phyloP scores from a whole-genome alignment of 1,140 invertebrate genomes.

The Pachypsylla venusta region DNA sequence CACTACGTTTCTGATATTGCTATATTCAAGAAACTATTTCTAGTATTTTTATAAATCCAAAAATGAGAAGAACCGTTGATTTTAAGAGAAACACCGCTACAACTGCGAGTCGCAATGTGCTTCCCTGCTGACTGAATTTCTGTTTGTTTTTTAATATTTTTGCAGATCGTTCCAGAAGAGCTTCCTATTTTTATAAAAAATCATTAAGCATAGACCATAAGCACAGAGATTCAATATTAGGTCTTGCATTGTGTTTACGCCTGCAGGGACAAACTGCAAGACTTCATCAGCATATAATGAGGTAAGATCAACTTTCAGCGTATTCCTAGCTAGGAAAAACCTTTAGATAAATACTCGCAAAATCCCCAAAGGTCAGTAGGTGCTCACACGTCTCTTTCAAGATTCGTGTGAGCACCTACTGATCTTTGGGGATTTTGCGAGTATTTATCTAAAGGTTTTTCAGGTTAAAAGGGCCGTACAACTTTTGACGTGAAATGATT shows the following conservation, averaged over 20 bases:
- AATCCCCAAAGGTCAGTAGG: conserved; percentile 19
- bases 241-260: conserved; percentile 40
- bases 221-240: conserved; percentile 38
- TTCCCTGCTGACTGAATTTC: background rate
- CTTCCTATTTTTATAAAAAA: conserved; percentile 41
- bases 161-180: conserved; percentile 33
- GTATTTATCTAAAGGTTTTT: too few species aligned
- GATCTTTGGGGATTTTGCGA: background rate
- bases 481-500: too few species aligned
- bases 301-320: conserved; percentile 33
- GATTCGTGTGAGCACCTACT: background rate
- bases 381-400: conserved; percentile 11
- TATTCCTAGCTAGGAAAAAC: conserved; percentile 22
- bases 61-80: too few species aligned
- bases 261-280: conserved; percentile 43
- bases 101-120: background rate
- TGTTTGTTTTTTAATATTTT: conserved; percentile 19
- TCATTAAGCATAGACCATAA: conserved; percentile 37
- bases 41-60: too few species aligned
- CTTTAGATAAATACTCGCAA: conserved; percentile 22
- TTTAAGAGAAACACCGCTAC: too few species aligned
- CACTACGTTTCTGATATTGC: too few species aligned
- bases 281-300: conserved; percentile 44
- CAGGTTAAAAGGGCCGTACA: too few species aligned
- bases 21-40: too few species aligned